Conservation (phyloP, 1,140 invertebrate genomes). For the Orussus abietinus region DNA sequence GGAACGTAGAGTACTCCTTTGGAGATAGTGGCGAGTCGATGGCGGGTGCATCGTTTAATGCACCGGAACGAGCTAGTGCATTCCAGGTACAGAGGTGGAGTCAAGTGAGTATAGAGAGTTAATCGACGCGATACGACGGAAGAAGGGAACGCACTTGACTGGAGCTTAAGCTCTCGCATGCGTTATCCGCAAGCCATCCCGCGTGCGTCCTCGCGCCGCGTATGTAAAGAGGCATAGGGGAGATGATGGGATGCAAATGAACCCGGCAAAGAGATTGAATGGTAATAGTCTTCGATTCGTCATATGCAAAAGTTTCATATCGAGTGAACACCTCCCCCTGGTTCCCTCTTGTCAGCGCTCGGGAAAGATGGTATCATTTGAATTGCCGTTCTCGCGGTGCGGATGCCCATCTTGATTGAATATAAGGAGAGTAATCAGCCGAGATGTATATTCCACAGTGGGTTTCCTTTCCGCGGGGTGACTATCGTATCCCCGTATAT, state of each 20-base stretch:
- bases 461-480: too few species aligned
- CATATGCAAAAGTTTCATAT: constrained; percentile 47
- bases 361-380: constrained; percentile 40
- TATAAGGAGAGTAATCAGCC: constrained; percentile 35
- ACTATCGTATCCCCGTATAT: too few species aligned
- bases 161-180: constrained; percentile 1
- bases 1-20: too few species aligned
- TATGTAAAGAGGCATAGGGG: constrained; percentile 32
- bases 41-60: too few species aligned
- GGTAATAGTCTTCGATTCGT: constrained; percentile 51
- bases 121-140: too few species aligned
- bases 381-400: constrained; percentile 32
- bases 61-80: too few species aligned
- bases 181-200: constrained; percentile 2
- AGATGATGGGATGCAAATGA: constrained; percentile 41
- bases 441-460: too few species aligned
- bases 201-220: constrained; percentile 19
- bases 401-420: constrained; percentile 28
- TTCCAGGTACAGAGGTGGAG: too few species aligned
- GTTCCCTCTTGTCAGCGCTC: constrained; percentile 23
- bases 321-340: too few species aligned
- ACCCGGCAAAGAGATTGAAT: constrained; percentile 45
- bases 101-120: too few species aligned
- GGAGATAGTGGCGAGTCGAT: too few species aligned
- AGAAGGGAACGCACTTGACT: too few species aligned